Base-by-base conservation (phyloP, 2,888 invertebrate genomes). In the Limnephilus auricula region DNA sequence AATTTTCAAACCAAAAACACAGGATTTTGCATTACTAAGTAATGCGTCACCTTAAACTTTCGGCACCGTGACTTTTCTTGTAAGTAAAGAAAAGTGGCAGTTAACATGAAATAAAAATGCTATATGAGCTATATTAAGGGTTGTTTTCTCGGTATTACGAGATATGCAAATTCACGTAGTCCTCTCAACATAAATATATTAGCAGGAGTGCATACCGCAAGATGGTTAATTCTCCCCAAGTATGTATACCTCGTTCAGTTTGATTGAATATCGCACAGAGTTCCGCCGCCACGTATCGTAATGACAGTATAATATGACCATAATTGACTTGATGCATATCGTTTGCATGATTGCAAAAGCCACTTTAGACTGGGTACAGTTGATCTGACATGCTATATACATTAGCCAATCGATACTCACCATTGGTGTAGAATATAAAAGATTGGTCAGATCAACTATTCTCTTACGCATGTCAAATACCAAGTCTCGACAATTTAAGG, bases 331-430 rank as follows among this genome's bases (percentile, higher is more conserved):
- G 45, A 15, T 85, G 34, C 37, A 85, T 85, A 45, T 40, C 37
- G 45, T 37, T 25, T n/a, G 50, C 85, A 15, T 37, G 65, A 78
- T 78, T 87, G 65, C 9, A 30, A 86, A 78, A 87, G 78, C 87
- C 87, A 87, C 87, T 87, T 78, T 65, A 87, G 30, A 40, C 40
- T 30, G 30, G 50, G 31, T 6, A 31, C 37, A 84, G 78, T n/a
- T 37, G 84, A n/a, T 31, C 31, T 78, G 31, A 78, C 65, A 78
- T 87, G 87, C 87, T 34, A 6, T 87, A 32, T 31, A 78, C 87
- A 87, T 87, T 87, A 87, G 18, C 50, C 9, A 34, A 78, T 87
- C 87, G 65, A 32, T 87, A 87, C 78, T 18, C 6, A 10, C 78
- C 87, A 25, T 65, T n/a, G 65, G 65, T 25, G n/a, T 9, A 65